Percentiles rank a stretch among this genome's conserved stretches.
These are phyloP conservation scores for Paradoxurus hermaphroditus DNA, from an alignment of 2,113 vertebrate species.

Conservation along the genomic window DNA sequence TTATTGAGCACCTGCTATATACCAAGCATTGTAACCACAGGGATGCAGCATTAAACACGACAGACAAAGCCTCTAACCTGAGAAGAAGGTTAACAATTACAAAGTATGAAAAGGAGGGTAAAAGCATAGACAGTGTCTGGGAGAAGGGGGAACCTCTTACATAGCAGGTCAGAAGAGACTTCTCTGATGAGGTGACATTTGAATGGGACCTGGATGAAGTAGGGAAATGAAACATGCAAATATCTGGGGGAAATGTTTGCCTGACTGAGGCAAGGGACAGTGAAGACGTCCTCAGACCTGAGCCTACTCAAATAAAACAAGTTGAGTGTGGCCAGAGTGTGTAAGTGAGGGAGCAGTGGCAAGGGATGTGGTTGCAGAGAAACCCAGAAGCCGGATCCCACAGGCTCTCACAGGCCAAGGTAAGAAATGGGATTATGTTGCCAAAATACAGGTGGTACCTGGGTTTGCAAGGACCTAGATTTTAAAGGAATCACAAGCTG, in stretches of 20 bases:
- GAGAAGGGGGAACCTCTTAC: not conserved
- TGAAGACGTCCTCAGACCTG: not conserved
- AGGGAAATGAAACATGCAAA: not conserved
- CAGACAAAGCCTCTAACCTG: not conserved
- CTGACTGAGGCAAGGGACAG: not conserved
- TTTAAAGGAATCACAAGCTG: slow-evolving; percentile 2
- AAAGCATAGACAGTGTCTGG: not conserved
- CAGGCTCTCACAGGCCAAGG: not conserved
- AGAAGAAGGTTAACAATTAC: not conserved
- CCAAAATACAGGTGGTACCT: not conserved
- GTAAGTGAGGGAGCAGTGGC: not conserved
- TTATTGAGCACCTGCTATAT: not conserved
- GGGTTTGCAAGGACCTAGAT: not conserved
- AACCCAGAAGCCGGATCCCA: not conserved
- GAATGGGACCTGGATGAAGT: not conserved
- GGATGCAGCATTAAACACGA: not conserved
- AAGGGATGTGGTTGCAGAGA: not conserved
- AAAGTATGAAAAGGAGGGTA: not conserved
- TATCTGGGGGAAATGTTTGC: not conserved
- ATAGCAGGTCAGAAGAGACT: not conserved
- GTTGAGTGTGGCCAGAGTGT: not conserved
- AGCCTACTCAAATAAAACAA: not conserved
- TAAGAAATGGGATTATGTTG: not conserved
- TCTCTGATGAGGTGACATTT: not conserved
- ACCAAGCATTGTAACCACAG: not conserved